phyloP scores from a whole-genome alignment of 1,140 invertebrate genomes.

The Linepithema humile region DNA sequence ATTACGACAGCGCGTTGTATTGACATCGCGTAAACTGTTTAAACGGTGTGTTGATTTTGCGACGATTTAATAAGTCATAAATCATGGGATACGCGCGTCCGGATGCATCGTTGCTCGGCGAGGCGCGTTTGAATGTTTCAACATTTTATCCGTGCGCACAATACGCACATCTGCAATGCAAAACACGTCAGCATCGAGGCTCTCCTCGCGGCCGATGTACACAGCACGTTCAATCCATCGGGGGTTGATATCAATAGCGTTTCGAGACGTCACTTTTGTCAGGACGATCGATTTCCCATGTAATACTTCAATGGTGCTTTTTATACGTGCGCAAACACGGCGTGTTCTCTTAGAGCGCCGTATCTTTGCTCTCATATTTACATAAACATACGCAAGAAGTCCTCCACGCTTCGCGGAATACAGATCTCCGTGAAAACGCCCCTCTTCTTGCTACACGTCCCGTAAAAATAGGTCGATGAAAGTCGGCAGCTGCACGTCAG shows the following conservation, averaged over 20 bases:
- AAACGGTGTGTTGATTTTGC: conserved; percentile 5
- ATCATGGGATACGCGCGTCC: not conserved
- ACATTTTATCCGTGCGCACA: not conserved
- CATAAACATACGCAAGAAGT: conserved; percentile 9
- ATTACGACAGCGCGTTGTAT: not conserved
- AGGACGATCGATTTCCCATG: conserved; percentile 21
- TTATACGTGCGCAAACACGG: not conserved
- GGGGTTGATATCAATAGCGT: not conserved
- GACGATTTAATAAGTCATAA: conserved; percentile 43
- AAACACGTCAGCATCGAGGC: conserved; percentile 19
- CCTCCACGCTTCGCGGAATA: not conserved
- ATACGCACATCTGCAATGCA: conserved; percentile 45
- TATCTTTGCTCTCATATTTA: conserved; percentile 43
- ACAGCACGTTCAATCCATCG: not conserved
- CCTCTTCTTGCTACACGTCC: not conserved
- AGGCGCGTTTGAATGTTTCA: conserved; percentile 30
- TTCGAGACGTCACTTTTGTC: conserved; percentile 30
- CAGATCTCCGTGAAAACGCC: not conserved
- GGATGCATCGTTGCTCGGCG: not conserved
- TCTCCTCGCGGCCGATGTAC: not conserved
- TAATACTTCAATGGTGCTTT: conserved; percentile 31
- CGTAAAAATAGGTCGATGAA: conserved; percentile 33
- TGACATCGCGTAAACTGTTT: conserved; percentile 4
- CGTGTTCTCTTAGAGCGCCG: not conserved
- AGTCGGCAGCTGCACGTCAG: conserved; percentile 5